phyloP scores from a whole-genome alignment of 2,797 vertebrate species.

The Neosalanx taihuensis region DNA sequence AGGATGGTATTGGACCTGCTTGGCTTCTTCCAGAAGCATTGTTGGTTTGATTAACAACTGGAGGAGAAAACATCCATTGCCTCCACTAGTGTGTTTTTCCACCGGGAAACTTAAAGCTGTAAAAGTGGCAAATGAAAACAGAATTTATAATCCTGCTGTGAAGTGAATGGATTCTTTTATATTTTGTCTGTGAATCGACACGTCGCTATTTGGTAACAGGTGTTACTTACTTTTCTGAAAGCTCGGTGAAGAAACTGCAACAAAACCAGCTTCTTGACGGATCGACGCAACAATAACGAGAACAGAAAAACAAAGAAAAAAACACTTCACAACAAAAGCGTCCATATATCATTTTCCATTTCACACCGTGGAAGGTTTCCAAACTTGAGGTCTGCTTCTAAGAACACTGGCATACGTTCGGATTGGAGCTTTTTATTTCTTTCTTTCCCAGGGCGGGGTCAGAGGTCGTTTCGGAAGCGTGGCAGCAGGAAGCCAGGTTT shows the following conservation, averaged over 20 bases:
- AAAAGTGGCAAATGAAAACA: slow-evolving; percentile 35
- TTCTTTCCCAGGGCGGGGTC: too few species aligned
- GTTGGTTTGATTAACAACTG: slow-evolving; percentile 63
- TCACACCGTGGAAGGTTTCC: slow-evolving; percentile 1
- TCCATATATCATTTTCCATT: neutral
- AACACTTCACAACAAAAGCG: neutral
- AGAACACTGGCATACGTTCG: neutral
- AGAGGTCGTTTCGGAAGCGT: neutral
- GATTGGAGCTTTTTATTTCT: neutral
- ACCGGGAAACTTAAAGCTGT: slow-evolving; percentile 38
- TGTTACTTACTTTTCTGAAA: neutral
- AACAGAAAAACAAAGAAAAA: too few species aligned
- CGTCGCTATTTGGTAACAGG: neutral
- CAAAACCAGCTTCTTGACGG: neutral
- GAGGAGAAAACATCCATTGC: slow-evolving; percentile 36
- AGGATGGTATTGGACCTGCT: slow-evolving; percentile 28
- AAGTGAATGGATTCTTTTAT: slow-evolving; percentile 15
- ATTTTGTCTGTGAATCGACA: slow-evolving; percentile 14
- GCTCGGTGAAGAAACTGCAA: too few species aligned
- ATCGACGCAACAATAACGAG: too few species aligned
- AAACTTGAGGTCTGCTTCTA: neutral
- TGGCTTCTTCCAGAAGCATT: slow-evolving; percentile 47
- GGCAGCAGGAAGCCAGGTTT: neutral
- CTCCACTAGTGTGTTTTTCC: slow-evolving; percentile 40
- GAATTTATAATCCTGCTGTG: slow-evolving; percentile 34